Percentiles rank a stretch among this genome's conserved stretches.
Evolutionary conservation across 2,113 vertebrate species (phyloP).

Genomic region (Callospermophilus lateralis): DNA sequence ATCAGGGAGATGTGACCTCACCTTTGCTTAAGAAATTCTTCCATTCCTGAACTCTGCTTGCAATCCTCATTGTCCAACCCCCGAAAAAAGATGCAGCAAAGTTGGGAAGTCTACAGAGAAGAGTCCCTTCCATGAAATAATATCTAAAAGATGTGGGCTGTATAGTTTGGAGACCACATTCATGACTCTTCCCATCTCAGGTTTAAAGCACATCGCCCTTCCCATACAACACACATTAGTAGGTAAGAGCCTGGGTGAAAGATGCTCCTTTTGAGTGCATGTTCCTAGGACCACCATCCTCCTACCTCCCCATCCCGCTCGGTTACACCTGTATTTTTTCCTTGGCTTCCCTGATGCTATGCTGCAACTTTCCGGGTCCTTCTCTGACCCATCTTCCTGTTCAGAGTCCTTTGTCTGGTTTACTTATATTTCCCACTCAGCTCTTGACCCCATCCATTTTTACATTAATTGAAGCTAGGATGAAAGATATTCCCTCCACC

Average conservation of each 20-base stretch:
- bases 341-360: not conserved
- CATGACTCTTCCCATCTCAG: not conserved
- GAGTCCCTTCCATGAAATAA: not conserved
- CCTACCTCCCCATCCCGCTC: not conserved
- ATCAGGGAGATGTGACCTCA: not conserved
- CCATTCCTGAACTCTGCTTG: not conserved
- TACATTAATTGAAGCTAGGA: not conserved
- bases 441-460: not conserved
- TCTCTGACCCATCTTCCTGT: not conserved
- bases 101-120: not conserved
- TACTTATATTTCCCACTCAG: not conserved
- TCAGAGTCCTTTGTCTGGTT: not conserved
- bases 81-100: not conserved
- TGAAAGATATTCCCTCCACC: not conserved
- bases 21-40: not conserved
- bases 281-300: not conserved
- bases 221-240: not conserved
- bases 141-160: not conserved
- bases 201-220: not conserved
- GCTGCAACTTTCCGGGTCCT: not conserved
- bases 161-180: not conserved
- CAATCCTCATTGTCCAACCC: not conserved
- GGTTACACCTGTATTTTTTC: rapidly evolving
- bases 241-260: not conserved
- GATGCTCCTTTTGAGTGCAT: not conserved